phyloP scores from a whole-genome alignment of 2,797 vertebrate genomes.

The Carcharodon carcharias region DNA sequence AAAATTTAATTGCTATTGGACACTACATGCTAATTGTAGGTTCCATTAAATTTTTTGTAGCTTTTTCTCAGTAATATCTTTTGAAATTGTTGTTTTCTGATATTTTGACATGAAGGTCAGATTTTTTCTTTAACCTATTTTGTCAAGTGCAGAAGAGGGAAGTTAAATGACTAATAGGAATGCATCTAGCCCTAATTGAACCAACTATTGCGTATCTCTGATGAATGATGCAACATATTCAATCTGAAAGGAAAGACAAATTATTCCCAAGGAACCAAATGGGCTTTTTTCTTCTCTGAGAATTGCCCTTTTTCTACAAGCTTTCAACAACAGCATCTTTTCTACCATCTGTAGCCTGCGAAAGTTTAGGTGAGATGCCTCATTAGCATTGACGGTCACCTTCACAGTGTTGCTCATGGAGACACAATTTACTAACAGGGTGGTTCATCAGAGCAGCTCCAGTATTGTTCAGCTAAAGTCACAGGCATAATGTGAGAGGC shows the following conservation, averaged over 20 bases:
- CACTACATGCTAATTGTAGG: background rate
- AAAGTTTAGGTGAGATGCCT: slow-evolving; percentile 30
- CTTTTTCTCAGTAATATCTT: background rate
- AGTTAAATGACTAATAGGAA: slow-evolving; percentile 21
- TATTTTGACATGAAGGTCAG: slow-evolving; percentile 19
- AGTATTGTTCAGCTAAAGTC: slow-evolving; percentile 8
- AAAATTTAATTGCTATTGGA: slow-evolving; percentile 16
- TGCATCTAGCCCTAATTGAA: slow-evolving; percentile 30
- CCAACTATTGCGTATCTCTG: slow-evolving; percentile 31
- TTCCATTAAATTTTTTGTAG: background rate
- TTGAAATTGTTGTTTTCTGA: background rate
- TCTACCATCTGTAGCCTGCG: slow-evolving; percentile 27
- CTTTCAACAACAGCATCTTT: slow-evolving; percentile 21
- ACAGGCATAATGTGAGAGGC: background rate
- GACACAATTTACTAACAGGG: slow-evolving; percentile 8
- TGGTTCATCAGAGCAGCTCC: background rate
- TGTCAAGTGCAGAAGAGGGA: slow-evolving; percentile 7
- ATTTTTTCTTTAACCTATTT: slow-evolving; percentile 11
- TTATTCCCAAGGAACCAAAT: slow-evolving; percentile 32
- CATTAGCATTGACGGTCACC: slow-evolving; percentile 31
- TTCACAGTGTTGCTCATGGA: slow-evolving; percentile 33
- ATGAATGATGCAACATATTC: slow-evolving; percentile 31
- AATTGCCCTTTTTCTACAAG: slow-evolving; percentile 20
- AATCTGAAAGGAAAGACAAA: slow-evolving; percentile 20
- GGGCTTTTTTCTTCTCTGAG: background rate